Evolutionary conservation across 2,113 vertebrate genomes (phyloP).

Genomic region (Microcebus lehilahytsara): DNA sequence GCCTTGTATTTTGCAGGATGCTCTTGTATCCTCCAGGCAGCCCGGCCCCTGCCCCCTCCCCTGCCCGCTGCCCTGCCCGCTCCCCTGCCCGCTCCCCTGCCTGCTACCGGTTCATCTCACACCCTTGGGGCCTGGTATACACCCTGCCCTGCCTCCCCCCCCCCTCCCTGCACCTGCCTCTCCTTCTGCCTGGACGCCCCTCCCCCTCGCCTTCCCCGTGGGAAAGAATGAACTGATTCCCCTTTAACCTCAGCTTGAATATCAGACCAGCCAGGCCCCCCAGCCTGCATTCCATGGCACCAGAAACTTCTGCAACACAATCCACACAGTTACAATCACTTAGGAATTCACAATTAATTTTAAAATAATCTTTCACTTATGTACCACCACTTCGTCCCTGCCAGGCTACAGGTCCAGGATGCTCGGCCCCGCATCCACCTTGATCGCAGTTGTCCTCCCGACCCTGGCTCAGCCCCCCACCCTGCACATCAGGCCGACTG

Average conservation of each 20-base stretch:
- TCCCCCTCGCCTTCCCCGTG: background rate
- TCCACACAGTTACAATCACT: background rate
- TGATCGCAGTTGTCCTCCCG: background rate
- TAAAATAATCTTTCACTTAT: background rate
- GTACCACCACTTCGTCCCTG: background rate
- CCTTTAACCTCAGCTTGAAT: background rate
- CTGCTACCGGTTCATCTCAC: background rate
- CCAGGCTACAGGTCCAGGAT: background rate
- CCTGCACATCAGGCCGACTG: background rate
- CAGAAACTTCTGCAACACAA: background rate
- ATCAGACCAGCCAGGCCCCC: rapidly evolving
- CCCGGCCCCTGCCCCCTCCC: background rate
- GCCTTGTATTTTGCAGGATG: background rate
- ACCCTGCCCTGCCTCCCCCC: background rate
- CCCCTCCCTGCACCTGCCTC: background rate
- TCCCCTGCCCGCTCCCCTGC: background rate
- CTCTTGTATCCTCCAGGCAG: background rate
- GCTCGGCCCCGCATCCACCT: background rate
- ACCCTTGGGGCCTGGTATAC: background rate
- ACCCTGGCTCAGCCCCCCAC: background rate
- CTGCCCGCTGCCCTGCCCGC: too few relatives aligned
- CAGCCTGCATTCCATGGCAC: rapidly evolving
- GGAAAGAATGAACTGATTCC: background rate
- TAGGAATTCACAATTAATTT: background rate
- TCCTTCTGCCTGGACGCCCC: background rate